Conservation (phyloP, 1,140 invertebrate genomes). For the Brachionus sp. region DNA sequence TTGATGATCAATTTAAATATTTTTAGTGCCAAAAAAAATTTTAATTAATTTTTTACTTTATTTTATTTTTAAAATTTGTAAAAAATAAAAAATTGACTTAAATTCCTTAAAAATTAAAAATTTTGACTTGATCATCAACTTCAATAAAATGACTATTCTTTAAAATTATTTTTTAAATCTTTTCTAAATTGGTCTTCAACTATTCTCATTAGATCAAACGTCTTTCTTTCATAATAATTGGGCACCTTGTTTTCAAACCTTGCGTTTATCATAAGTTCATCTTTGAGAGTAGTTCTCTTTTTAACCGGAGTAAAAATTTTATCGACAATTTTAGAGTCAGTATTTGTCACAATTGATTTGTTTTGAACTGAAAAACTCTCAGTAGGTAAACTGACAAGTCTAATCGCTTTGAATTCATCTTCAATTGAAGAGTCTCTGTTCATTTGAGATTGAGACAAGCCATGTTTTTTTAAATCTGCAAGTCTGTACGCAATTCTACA, state of each 20-base stretch:
- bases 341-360: slow-evolving; percentile 11
- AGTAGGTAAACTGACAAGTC: neutral
- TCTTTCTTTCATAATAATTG: slow-evolving; percentile 4
- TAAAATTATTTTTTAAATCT: neutral
- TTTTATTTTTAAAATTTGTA: too few species aligned
- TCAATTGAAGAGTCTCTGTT: neutral
- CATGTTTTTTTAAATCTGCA: neutral
- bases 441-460: neutral
- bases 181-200: slow-evolving; percentile 40
- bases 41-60: too few species aligned
- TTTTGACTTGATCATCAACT: too few species aligned
- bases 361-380: neutral
- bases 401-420: neutral
- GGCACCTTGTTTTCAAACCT: slow-evolving; percentile 24
- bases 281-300: slow-evolving; percentile 10
- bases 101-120: too few species aligned
- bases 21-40: too few species aligned
- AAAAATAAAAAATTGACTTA: too few species aligned
- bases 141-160: neutral
- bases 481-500: neutral
- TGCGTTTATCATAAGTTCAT: neutral
- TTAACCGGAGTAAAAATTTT: neutral
- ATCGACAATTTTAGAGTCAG: neutral
- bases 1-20: too few species aligned
- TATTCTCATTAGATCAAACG: slow-evolving; percentile 40